Base-by-base conservation (phyloP, 53 echinoderm and acorn worm species). In the Antedon mediterranea region DNA sequence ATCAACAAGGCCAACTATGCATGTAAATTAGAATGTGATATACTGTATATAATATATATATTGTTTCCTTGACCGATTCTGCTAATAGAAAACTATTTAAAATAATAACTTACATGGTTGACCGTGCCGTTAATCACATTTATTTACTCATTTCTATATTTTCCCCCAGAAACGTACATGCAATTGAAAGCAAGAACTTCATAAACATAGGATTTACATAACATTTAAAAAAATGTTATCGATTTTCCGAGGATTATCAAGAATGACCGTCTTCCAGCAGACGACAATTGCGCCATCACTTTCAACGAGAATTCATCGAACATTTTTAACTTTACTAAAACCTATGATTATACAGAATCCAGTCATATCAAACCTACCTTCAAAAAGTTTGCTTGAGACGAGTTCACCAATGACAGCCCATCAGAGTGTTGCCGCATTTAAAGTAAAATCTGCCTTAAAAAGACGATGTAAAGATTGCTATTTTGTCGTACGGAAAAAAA, bases 401-500 rank as follows among this genome's bases (percentile, higher is more conserved):
- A 57, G 23, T 13, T 26, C 57, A 57, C 23, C 26, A 23, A 41
- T 41, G 41, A 57, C 57, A 57, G 2, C 57, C 57, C 26, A 57
- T 23, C 57, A 57, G 20, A 57, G 57, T 57, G 26, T 57, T 57
- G 57, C 57, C 23, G 57, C 57, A 57, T 57, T 57, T 57, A 93
- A 93, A 75, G 82, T 86, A 32, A 93, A 87, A 74, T 80, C 89
- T 0, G 85, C 86, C 15, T 76, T 90, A 43, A 90, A 88, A 81
- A 86, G 82, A n/a, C 74, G 97, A 71, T 95, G 97, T 76, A 89
- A 92, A 76, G 89, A 95, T 76, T 95, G 97, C 82, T 81, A 81
- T 28, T 80, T 91, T 30, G 86, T 84, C n/a, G 78, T 79, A 28
- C 82, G 83, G 71, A 81, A 86, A 8, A 84, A 84, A 32, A 79